Evolutionary conservation across 2,888 invertebrate genomes (phyloP), one percentile per base, ranked within the genome.

Genomic region (Venustoraphidia nigricollis): DNA sequence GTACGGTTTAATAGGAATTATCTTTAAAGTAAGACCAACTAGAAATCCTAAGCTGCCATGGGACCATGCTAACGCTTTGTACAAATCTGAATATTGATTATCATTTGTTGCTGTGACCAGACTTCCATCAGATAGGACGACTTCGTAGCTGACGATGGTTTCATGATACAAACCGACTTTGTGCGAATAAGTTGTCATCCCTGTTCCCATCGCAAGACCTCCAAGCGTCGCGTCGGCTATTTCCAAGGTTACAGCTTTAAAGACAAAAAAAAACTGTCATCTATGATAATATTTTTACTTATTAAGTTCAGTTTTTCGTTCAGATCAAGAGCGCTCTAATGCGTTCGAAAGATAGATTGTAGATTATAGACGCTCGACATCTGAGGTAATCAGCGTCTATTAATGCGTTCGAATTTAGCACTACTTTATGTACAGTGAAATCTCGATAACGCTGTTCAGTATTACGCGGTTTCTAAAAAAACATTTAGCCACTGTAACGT

Each of bases 121-220:
- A 44, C 73, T 71, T 0, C 81, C 81, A 62, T 80, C 77, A 1
- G 71, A 74, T 2, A 79, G 62, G 3, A 82, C 72, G 0, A 81
- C 74, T 57, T 83, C 81, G 62, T 79, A 82, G 49, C 77, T 74
- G 8, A 66, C 66, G 44, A 82, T 71, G 1, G 73, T 75, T 61
- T 82, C 82, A 58, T 81, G 81, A 64, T 78, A 82, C 27, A 82
- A 68, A 13, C 81, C 81, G 10, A 75, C 76, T 60, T 79, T 79
- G 63, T 82, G 81, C 0, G 81, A 81, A 62, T 81, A 79, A 0
- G 81, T 81, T 1, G 81, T 81, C 81, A 82, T 82, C n/a, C 81
- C 81, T 0, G 77, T 76, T 10, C 79, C 81, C 60, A 82, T 69
- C 0, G 81, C 81, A 17, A 81, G 64, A 41, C 81, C 81, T 55